Conservation (phyloP, 2,888 invertebrate genomes). For the Psylliodes chrysocephalus region DNA sequence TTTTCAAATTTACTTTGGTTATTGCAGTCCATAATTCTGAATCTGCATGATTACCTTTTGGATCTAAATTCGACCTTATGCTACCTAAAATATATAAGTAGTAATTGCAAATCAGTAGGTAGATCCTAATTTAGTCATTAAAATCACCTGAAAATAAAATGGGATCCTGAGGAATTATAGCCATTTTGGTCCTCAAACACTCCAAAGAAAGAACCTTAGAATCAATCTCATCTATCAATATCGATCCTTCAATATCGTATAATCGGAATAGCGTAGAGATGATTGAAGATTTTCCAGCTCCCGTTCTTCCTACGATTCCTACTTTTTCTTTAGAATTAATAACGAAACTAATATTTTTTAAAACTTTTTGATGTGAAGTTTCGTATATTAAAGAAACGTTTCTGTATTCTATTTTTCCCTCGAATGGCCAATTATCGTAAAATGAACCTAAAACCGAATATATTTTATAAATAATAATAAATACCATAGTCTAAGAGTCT, state of each 20-base stretch:
- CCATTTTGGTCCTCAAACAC: slow-evolving; percentile 78
- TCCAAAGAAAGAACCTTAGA: slow-evolving; percentile 76
- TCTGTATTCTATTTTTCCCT: slow-evolving; percentile 75
- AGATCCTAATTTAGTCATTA: no score
- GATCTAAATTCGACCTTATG: slow-evolving; percentile 88
- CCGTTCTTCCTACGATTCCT: slow-evolving; percentile 84
- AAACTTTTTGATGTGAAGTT: slow-evolving; percentile 74
- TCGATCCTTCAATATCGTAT: slow-evolving; percentile 78
- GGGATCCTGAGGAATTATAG: slow-evolving; percentile 89
- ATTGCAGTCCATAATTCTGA: slow-evolving; percentile 84
- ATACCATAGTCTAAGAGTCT: no score
- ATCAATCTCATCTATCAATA: slow-evolving; percentile 82
- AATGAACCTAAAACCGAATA: no score
- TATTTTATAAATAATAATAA: background rate
- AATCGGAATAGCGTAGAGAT: slow-evolving; percentile 84
- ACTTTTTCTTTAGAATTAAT: slow-evolving; percentile 77
- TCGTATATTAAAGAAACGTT: slow-evolving; percentile 78
- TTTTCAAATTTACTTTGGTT: slow-evolving; percentile 84
- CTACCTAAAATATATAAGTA: slow-evolving; percentile 76
- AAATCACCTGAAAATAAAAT: slow-evolving; percentile 73
- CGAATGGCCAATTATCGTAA: slow-evolving; percentile 72
- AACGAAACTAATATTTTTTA: slow-evolving; percentile 61
- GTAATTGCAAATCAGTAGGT: no score
- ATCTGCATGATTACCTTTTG: slow-evolving; percentile 83
- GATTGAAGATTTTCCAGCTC: slow-evolving; percentile 82